phyloP scores from a whole-genome alignment of 2,797 vertebrate genomes.

The Tragopan temminckii region DNA sequence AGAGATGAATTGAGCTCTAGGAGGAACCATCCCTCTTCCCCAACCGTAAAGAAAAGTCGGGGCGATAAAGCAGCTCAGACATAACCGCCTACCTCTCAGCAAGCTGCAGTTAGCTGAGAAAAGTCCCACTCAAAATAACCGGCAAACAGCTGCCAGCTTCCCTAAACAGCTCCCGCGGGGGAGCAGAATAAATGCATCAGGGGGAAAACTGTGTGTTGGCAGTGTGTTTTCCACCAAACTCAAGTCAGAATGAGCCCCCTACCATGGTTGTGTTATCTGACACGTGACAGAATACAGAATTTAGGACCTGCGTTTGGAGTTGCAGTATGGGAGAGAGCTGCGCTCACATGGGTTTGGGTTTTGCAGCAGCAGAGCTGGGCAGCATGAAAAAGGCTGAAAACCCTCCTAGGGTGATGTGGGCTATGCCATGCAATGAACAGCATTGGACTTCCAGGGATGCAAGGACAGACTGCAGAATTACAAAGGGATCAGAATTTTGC shows the following conservation, averaged over 20 bases:
- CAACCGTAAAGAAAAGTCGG: accelerated
- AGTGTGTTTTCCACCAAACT: accelerated
- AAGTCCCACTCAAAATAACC: slow-evolving; percentile 43
- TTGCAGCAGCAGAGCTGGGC: neutral
- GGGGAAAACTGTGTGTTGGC: accelerated
- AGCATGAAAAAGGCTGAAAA: neutral
- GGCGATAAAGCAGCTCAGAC: slow-evolving; percentile 10
- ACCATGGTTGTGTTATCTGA: accelerated
- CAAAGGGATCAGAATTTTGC: neutral
- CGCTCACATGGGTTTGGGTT: accelerated
- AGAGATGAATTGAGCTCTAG: slow-evolving; percentile 44
- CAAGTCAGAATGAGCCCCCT: neutral
- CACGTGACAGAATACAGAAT: neutral
- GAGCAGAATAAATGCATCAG: neutral
- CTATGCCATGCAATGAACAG: neutral
- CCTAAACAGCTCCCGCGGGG: neutral
- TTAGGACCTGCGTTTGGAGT: neutral
- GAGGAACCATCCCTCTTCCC: slow-evolving; percentile 22
- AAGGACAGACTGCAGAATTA: neutral
- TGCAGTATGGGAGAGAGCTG: neutral
- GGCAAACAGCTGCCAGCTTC: neutral
- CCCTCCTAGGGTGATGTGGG: neutral
- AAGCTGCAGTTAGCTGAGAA: slow-evolving; percentile 41
- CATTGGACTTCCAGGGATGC: neutral
- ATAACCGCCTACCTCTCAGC: slow-evolving; percentile 22